phyloP scores from a whole-genome alignment of 2,113 vertebrate species.

The Paedocypris sp. region DNA sequence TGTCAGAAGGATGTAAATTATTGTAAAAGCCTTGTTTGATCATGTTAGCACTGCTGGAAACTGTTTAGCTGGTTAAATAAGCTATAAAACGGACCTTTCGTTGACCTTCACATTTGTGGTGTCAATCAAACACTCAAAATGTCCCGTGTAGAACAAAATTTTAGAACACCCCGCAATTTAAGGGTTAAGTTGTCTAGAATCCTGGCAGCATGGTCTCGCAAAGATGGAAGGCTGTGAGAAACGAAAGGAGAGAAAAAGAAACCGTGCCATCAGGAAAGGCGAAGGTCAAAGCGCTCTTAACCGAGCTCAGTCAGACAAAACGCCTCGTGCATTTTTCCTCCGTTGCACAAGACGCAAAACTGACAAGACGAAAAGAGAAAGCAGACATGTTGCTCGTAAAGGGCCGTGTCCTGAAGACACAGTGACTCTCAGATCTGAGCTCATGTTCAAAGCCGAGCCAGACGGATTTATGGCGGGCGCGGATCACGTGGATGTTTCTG shows the following conservation, averaged over 20 bases:
- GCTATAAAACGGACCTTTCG: no score
- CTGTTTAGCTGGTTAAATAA: no score
- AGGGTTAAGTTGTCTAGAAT: no score
- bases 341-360: neutral
- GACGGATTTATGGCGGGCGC: conserved; percentile 2
- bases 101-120: no score
- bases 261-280: neutral
- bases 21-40: no score
- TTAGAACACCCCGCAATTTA: no score
- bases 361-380: neutral
- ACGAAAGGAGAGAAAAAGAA: neutral
- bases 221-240: neutral
- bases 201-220: neutral
- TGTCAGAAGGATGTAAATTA: no score
- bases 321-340: neutral
- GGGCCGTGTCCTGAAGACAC: neutral
- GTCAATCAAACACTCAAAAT: no score
- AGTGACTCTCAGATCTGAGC: conserved; percentile 1
- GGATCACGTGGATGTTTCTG: neutral
- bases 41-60: no score
- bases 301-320: neutral
- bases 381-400: conserved; percentile 1
- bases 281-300: neutral
- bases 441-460: conserved; percentile 12
- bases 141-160: no score